phyloP scores from a whole-genome alignment of 2,797 vertebrate species.

The Forpus xanthops region DNA sequence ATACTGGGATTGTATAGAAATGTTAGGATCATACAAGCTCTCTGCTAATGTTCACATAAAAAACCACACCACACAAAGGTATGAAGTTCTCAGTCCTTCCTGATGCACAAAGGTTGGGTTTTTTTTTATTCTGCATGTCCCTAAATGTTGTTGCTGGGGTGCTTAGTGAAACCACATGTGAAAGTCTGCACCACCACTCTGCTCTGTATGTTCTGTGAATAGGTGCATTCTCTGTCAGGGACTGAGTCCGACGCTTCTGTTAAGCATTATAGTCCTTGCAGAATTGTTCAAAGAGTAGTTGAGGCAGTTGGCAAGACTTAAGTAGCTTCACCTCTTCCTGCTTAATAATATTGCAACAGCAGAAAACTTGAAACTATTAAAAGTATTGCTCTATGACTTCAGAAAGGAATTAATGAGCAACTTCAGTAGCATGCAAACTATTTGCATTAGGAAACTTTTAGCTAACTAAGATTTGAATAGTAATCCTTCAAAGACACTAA shows the following conservation, averaged over 20 bases:
- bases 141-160: background rate
- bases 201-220: background rate
- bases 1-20: background rate
- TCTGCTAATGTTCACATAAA: background rate
- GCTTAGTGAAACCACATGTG: background rate
- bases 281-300: background rate
- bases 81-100: background rate
- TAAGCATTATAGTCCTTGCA: background rate
- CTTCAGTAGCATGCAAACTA: background rate
- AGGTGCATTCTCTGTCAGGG: background rate
- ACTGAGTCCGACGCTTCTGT: background rate
- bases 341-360: background rate
- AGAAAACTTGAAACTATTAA: background rate
- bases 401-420: slow-evolving; percentile 5
- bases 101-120: background rate
- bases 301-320: background rate
- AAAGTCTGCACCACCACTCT: background rate
- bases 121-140: background rate
- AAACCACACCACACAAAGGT: background rate
- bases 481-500: background rate
- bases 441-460: background rate
- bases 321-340: background rate
- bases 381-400: background rate
- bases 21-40: background rate
- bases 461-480: background rate